A percentile compares a stretch with the other conserved stretches of the same genome.
These are phyloP conservation scores for Tyria jacobaeae DNA, from an alignment of 2,888 invertebrate genomes.

Conservation along the genomic window DNA sequence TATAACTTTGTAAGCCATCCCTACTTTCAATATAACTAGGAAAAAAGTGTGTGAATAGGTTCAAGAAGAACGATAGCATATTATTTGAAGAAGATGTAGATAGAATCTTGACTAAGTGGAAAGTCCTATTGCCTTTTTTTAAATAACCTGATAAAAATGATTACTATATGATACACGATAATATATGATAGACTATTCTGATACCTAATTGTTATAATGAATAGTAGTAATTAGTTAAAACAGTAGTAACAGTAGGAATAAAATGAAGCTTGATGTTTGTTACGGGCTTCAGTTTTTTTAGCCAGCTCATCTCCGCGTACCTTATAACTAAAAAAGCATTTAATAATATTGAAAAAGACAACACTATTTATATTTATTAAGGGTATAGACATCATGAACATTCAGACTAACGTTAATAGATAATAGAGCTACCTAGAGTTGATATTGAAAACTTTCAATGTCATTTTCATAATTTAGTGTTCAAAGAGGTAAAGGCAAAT, in stretches of 20 bases:
- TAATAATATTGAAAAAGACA: not conserved
- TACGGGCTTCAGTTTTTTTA: too few relatives aligned
- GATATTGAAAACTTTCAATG: not conserved
- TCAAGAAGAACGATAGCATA: not conserved
- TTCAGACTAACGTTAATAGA: not conserved
- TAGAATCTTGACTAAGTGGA: not conserved
- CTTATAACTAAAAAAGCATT: too few relatives aligned
- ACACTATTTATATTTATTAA: not conserved
- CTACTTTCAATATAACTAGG: constrained; percentile 30
- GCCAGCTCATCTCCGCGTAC: too few relatives aligned
- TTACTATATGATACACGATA: not conserved
- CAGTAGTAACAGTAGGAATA: not conserved
- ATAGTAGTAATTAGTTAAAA: not conserved
- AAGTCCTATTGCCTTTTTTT: too few relatives aligned
- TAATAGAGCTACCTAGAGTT: too few relatives aligned
- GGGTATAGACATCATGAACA: not conserved
- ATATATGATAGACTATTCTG: not conserved
- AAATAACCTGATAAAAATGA: too few relatives aligned
- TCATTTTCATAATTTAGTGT: not conserved
- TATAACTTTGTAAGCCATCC: constrained; percentile 40
- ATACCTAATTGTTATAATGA: too few relatives aligned
- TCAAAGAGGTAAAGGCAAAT: not conserved
- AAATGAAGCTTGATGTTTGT: too few relatives aligned
- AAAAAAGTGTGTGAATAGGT: constrained; percentile 15
- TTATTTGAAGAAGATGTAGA: not conserved